Conservation (phyloP, 2,113 vertebrate genomes). For the Gambusia affinis region DNA sequence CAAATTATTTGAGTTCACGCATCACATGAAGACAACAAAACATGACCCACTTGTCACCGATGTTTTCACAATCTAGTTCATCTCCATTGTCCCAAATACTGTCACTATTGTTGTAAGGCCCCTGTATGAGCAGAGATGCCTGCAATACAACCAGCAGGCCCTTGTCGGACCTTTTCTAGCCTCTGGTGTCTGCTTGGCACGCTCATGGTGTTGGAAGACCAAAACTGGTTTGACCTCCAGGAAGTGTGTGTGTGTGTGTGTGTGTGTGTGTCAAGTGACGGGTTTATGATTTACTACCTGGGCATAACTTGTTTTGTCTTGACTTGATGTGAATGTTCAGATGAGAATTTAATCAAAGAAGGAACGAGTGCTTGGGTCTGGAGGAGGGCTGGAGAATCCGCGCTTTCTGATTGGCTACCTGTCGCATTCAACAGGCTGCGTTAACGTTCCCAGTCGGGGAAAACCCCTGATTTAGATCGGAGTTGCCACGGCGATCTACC, state of each 20-base stretch:
- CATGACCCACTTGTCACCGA: slow-evolving; percentile 80
- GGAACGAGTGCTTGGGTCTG: too few species aligned
- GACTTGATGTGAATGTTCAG: neutral
- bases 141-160: slow-evolving; percentile 41
- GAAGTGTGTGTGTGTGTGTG: neutral
- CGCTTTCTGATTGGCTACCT: too few species aligned
- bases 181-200: slow-evolving; percentile 24
- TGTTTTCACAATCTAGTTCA: slow-evolving; percentile 70
- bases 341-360: neutral
- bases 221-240: neutral
- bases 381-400: too few species aligned
- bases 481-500: too few species aligned
- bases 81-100: slow-evolving; percentile 71
- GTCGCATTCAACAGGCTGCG: too few species aligned
- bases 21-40: slow-evolving; percentile 74
- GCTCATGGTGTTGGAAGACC: slow-evolving; percentile 26
- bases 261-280: slow-evolving; percentile 15
- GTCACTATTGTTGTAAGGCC: slow-evolving; percentile 69
- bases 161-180: slow-evolving; percentile 29
- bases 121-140: slow-evolving; percentile 57
- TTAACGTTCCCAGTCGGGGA: too few species aligned
- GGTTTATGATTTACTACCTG: neutral
- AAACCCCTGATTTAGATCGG: too few species aligned
- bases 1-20: slow-evolving; percentile 67
- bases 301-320: neutral